phyloP scores from a whole-genome alignment of 2,797 vertebrate species.

The Carduelis carduelis region DNA sequence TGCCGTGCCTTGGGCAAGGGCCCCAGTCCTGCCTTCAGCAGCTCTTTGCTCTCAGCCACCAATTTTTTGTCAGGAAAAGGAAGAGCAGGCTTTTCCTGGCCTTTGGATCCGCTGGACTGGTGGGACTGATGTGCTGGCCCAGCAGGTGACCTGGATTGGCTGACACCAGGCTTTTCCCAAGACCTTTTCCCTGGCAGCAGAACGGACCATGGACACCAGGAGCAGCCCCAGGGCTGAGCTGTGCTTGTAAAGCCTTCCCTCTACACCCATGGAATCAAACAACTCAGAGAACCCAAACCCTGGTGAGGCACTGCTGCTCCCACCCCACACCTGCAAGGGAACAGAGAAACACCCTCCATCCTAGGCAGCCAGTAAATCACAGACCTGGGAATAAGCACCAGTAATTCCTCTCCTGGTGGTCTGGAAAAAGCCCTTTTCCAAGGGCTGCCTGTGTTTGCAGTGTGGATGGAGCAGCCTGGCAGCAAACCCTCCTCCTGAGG shows the following conservation, averaged over 20 bases:
- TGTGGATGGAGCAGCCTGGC: neutral
- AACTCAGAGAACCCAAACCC: fast-evolving
- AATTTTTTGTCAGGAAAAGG: neutral
- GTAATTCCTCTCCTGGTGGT: neutral
- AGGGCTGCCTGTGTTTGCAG: neutral
- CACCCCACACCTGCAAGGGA: fast-evolving
- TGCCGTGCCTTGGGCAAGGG: neutral
- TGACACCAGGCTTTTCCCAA: neutral
- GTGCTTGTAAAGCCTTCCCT: fast-evolving
- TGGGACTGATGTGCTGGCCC: neutral
- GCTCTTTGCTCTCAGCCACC: neutral
- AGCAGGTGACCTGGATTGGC: neutral
- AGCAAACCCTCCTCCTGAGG: neutral
- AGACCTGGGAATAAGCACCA: neutral
- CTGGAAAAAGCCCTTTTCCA: neutral
- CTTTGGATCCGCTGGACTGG: neutral
- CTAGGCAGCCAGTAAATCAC: neutral
- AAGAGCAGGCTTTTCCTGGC: neutral
- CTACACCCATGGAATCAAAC: neutral
- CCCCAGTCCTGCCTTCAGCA: neutral
- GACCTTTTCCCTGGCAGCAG: neutral
- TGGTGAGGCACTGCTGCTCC: fast-evolving
- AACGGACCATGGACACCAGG: neutral
- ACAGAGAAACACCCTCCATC: neutral
- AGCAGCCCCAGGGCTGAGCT: neutral